Evolutionary conservation across 1,140 invertebrate genomes (phyloP), one percentile per base, ranked within the genome.

Genomic region (Polypedilum pembai): DNA sequence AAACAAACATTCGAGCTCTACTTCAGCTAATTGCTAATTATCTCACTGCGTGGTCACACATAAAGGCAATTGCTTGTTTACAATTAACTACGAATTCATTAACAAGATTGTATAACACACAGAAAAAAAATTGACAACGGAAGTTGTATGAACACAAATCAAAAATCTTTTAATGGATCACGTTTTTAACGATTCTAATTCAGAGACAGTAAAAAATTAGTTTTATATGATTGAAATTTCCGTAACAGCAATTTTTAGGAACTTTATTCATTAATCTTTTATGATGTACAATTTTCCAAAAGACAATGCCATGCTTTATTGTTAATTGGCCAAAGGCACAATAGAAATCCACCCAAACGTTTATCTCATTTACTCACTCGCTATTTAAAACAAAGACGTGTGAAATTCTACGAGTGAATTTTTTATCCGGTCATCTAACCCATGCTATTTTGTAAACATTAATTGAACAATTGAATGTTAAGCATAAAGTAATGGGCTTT

Each of bases 211-310:
- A 5, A 33, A 56, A 56, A n/a, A 56, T n/a, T n/a, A 56, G 12
- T 56, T 56, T 56, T 56, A n/a, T 56, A n/a, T 56, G 45, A 56
- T 56, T 56, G 45, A 56, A 56, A 56, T 56, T 56, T 56, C 45
- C 45, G 45, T 56, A 56, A 56, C 3, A 56, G 12, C 45, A 33
- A 33, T 33, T 33, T 45, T 45, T 56, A 15, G 45, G 15, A 12
- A 56, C 4, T 56, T 56, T 56, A 56, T 56, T 56, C 45, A 56
- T 56, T n/a, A 56, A 56, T 56, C n/a, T 56, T 56, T n/a, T 56
- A 56, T 56, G 12, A 56, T 56, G 45, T 33, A 56, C 45, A 15
- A n/a, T n/a, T 56, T 56, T 56, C 45, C 12, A 56, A 56, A 15
- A 56, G 15, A 56, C 45, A 56, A 56, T 56, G n/a, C 10, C 12